Conservation (phyloP, 2,113 vertebrate genomes). For the Aythya baeri region DNA sequence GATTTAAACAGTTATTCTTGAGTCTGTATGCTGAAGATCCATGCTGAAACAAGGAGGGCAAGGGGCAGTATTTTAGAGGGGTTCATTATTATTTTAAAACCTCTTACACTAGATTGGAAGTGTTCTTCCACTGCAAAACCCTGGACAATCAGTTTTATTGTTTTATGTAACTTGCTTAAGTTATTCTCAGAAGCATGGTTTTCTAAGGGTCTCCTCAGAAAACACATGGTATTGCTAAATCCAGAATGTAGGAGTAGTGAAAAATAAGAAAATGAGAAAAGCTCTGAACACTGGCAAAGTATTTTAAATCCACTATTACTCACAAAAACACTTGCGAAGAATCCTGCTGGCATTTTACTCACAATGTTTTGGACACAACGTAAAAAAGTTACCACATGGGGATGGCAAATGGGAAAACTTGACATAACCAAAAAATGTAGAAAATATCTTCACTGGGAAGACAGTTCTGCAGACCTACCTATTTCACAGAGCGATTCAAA, state of each 20-base stretch:
- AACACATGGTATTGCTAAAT: background rate
- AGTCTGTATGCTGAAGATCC: background rate
- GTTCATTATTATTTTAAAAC: background rate
- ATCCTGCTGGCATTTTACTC: background rate
- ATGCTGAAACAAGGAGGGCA: background rate
- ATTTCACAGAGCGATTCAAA: slow-evolving; percentile 98
- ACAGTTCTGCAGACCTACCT: slow-evolving; percentile 79
- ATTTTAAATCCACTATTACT: background rate
- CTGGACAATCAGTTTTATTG: background rate
- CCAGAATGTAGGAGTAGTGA: accelerated
- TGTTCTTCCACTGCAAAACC: background rate
- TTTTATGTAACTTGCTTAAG: background rate
- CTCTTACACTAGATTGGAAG: background rate
- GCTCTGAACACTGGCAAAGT: background rate
- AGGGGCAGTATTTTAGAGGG: background rate
- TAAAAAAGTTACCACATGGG: background rate
- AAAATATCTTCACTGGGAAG: background rate
- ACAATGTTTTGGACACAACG: background rate
- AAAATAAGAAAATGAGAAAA: background rate
- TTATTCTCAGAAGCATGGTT: background rate
- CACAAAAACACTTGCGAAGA: background rate
- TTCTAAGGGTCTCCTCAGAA: background rate
- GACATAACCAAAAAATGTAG: accelerated
- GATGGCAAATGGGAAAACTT: background rate
- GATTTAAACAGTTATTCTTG: background rate